Base-by-base conservation (phyloP, 2,797 vertebrate genomes). In the Mus spretus region DNA sequence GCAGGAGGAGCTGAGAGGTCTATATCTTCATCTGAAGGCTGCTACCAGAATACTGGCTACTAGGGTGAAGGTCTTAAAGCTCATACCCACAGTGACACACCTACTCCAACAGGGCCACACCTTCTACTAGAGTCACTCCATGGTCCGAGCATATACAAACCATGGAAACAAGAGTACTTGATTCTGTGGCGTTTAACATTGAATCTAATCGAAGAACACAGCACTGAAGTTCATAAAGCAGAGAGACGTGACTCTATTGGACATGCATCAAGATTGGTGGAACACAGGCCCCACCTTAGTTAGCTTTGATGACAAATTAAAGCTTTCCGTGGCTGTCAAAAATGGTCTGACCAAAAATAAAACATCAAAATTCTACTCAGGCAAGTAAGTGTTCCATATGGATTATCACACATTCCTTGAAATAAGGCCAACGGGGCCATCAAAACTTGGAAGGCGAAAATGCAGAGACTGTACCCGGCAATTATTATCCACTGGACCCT, bases 281-380 rank as follows among this genome's bases (percentile, higher is more conserved):
- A 26, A 7, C 19, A 88, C n/a, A 40, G 26, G 55, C 31, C 37
- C 74, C 17, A 57, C 14, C 81, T 44, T 28, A 44, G 26, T 34
- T 8, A 61, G 22, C 53, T 24, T 81, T 53, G 15, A 34, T 34
- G 47, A 79, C 77, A 19, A 57, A 53, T 1, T 6, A 37, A 37
- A 34, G 17, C 78, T 80, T 80, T 55, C 31, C 24, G 20, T 57
- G 34, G 20, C 2, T 37, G 79, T 81, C 79, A 81, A 53, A 80
- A 50, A 59, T 59, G 55, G 37, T 26, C 20, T 59, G 53, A 4
- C n/a, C 65, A 92, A 55, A 70, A 26, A 55, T 78, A 93, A 74
- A 53, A 87, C 59, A 53, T 44, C 78, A 93, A 82, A 78, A 80
- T 70, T 84, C 81, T 89, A 80, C 74, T 78, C 95, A 89, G 75